A percentile compares a stretch with the other conserved stretches of the same genome.
Conservation (phyloP, 2,113 vertebrate genomes). For the Oophaga pumilio region DNA sequence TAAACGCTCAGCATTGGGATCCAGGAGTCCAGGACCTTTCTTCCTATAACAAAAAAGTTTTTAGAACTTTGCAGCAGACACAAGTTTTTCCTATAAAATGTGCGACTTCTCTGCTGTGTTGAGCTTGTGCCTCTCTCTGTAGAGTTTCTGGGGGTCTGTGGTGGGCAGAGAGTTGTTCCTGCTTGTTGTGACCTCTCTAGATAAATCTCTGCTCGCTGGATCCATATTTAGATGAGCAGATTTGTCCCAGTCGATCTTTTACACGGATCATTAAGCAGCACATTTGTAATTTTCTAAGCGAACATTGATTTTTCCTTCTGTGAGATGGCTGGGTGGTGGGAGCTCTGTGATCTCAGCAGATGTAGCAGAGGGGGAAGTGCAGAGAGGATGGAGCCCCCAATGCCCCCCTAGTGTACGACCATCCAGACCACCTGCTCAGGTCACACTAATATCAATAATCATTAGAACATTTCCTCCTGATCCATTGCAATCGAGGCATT, state of each 20-base stretch:
- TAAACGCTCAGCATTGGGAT: not conserved
- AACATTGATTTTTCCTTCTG: constrained; percentile 21
- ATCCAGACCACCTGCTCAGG: not conserved
- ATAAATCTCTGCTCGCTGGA: not conserved
- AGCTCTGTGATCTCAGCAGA: not conserved
- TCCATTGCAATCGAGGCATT: not conserved
- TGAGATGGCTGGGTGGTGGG: not conserved
- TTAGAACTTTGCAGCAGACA: not conserved
- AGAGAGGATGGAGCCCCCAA: not conserved
- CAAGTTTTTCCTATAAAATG: not conserved
- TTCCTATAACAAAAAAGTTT: not conserved
- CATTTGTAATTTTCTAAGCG: constrained; percentile 35
- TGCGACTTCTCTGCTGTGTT: not conserved
- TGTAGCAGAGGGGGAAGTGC: not conserved
- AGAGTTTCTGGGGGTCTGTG: not conserved
- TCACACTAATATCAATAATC: not conserved
- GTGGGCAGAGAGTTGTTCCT: no score
- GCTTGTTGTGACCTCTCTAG: not conserved
- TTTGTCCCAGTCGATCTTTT: constrained; percentile 22
- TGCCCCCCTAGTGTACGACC: not conserved
- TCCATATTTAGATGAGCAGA: not conserved
- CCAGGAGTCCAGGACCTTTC: not conserved
- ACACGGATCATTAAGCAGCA: constrained; percentile 25
- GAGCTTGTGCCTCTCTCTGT: not conserved
- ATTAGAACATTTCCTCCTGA: not conserved